Percentiles rank a stretch among this genome's conserved stretches.
phyloP scores from a whole-genome alignment of 1,140 invertebrate species.

The Arion vulgaris region DNA sequence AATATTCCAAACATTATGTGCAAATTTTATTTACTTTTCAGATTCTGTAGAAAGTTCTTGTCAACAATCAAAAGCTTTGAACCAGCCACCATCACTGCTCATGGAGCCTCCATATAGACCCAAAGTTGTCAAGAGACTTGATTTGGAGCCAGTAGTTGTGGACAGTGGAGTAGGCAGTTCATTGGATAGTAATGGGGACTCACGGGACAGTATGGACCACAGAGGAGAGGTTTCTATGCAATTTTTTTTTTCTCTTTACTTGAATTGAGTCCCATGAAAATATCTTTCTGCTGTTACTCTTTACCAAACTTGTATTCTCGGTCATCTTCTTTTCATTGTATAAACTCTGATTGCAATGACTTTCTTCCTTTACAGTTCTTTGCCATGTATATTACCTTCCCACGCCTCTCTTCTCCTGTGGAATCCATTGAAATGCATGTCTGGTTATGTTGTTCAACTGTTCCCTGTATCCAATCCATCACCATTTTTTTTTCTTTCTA shows the following conservation, averaged over 20 bases:
- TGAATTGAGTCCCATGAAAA: neutral
- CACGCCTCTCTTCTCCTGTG: too few species aligned
- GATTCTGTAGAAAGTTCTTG: neutral
- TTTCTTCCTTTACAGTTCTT: too few species aligned
- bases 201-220: constrained; percentile 62
- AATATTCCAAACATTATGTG: too few species aligned
- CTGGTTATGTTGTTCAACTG: too few species aligned
- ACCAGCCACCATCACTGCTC: neutral
- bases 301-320: neutral
- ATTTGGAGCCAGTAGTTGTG: constrained; percentile 35
- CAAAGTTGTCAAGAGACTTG: constrained; percentile 34
- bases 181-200: constrained; percentile 66
- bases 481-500: too few species aligned
- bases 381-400: too few species aligned
- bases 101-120: constrained; percentile 5
- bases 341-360: too few species aligned
- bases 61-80: neutral
- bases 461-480: too few species aligned
- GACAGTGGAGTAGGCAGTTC: constrained; percentile 67
- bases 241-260: too few species aligned
- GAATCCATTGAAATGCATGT: too few species aligned
- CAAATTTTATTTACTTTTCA: too few species aligned
- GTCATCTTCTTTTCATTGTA: neutral
- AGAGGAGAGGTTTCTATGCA: constrained; percentile 27
- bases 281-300: neutral